These are phyloP conservation scores for Drosophila grimshawi DNA, from an alignment of 1,140 invertebrate genomes.

Conservation along the genomic window DNA sequence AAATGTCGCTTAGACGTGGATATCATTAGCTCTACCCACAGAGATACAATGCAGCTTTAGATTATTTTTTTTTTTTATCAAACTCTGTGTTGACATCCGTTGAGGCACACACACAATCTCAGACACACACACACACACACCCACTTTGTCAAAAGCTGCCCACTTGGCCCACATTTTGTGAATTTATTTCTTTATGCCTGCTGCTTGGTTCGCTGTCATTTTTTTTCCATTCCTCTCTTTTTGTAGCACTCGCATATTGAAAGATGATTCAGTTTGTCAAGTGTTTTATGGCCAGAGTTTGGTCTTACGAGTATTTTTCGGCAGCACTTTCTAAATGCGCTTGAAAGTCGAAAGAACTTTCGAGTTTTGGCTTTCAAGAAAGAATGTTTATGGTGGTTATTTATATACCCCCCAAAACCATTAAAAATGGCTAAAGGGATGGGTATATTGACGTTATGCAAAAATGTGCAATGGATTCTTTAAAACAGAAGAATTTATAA, in stretches of 20 bases:
- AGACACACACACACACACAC: background rate
- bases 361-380: background rate
- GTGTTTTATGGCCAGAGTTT: conserved; percentile 17
- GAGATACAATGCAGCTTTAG: background rate
- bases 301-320: background rate
- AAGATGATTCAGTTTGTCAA: conserved; percentile 26
- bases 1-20: no score
- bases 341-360: background rate
- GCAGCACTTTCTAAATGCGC: conserved; percentile 14
- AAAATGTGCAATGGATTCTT: no score
- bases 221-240: background rate
- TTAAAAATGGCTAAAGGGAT: no score
- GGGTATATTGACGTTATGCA: no score
- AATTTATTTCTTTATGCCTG: background rate
- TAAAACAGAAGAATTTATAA: no score
- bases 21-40: no score
- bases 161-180: conserved; percentile 43
- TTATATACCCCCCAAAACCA: no score
- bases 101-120: background rate
- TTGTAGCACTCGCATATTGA: conserved; percentile 9
- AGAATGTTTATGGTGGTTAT: background rate
- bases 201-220: conserved; percentile 6
- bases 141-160: conserved; percentile 31
- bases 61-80: no score
- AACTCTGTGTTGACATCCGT: background rate